Base-by-base conservation (phyloP, 2,113 vertebrate species). In the Pachyramphus minor region DNA sequence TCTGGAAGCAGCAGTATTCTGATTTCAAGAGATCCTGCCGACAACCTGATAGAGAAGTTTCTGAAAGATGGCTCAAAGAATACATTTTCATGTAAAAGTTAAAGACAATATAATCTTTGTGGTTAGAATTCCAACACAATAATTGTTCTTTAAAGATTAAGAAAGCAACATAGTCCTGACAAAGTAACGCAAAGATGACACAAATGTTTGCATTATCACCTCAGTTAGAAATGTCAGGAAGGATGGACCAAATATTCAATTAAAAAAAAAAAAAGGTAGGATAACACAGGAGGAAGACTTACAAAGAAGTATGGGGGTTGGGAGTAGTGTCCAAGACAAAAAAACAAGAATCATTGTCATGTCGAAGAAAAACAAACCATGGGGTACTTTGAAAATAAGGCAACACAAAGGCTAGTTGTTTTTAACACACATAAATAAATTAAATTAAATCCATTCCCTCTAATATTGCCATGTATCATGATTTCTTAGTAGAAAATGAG, bases 141-240 rank as follows among this genome's bases (percentile, higher is more conserved):
- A 2, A 28, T 47, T 85, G 73, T 84, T 89, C 50, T 84, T 87
- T 64, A 53, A 85, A 74, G 59, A 92, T 63, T 71, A 47, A n/a
- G 73, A 90, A 74, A 77, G 11, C 25, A 80, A 74, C 23, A 25
- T 6, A 62, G 30, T 33, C 83, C 49, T 73, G 66, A 69, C 45
- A 85, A 91, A 85, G 37, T 33, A 83, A 73, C 35, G 25, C 31
- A 77, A 49, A 68, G 24, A 25, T 25, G 18, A 83, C 21, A 67
- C 11, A 8, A 50, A 85, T 5, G 9, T 37, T 16, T 62, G 59
- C 22, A 69, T 59, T 77, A 53, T 31, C 17, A 42, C 9, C 41
- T 77, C 11, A 16, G 41, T 64, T 58, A 64, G 76, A 91, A 85
- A 71, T 2, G 15, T 47, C 45, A 84, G 35, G n/a, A 93, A 73